Conservation (phyloP, 2,888 invertebrate species). For the Sarcophaga subvicina region DNA sequence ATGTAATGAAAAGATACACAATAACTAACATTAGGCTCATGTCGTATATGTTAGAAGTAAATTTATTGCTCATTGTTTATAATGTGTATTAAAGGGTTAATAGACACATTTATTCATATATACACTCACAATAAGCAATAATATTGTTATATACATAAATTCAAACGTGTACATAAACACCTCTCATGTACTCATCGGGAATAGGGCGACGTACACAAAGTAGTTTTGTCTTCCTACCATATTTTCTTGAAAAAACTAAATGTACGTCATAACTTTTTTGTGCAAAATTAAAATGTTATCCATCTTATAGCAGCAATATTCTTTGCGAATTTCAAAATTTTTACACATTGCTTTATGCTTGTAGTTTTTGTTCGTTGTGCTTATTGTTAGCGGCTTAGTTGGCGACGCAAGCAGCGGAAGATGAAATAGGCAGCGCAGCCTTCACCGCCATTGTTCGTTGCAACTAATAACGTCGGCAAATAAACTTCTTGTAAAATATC, state of each 20-base stretch:
- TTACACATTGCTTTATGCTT: conserved; percentile 5
- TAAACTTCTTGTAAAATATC: conserved; percentile 45
- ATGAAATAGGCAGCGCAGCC: conserved; percentile 47
- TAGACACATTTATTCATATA: background rate
- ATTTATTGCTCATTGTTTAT: conserved; percentile 10
- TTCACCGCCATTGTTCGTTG: conserved; percentile 67
- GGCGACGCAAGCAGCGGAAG: conserved; percentile 29
- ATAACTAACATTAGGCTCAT: background rate
- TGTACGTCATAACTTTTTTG: background rate
- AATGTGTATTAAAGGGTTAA: conserved; percentile 49
- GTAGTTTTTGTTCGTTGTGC: conserved; percentile 20
- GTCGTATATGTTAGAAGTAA: background rate
- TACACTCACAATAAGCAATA: background rate
- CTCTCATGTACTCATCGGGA: conserved; percentile 33
- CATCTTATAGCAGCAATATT: background rate
- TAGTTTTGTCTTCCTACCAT: conserved; percentile 21
- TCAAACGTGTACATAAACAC: conserved; percentile 34
- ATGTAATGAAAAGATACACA: background rate
- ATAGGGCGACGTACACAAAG: conserved; percentile 66
- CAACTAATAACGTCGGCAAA: conserved; percentile 56
- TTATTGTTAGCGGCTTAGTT: conserved; percentile 53
- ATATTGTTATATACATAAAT: conserved; percentile 1
- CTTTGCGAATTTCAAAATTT: background rate
- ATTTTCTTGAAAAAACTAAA: conserved; percentile 9
- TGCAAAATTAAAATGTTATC: background rate